Evolutionary conservation across 2,797 vertebrate species (phyloP), one percentile per base, ranked within the genome.

Genomic region (Aphelocoma californica): DNA sequence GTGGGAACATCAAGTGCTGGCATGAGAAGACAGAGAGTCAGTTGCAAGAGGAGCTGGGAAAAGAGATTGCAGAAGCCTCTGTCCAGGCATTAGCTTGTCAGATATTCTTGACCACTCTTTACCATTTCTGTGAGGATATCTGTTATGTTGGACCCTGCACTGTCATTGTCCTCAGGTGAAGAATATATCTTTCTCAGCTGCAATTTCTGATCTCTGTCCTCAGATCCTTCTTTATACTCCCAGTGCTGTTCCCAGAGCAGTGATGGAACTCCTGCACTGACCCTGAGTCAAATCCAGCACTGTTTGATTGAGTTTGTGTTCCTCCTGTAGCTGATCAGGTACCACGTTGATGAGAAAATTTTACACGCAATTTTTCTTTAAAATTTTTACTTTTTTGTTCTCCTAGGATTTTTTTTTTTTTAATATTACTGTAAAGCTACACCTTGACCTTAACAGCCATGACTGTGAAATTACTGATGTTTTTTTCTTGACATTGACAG

Each of bases 401-500:
- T 42, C 5, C 8, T 45, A 34, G 12, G 5, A 2, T 17, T 23
- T 14, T 38, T 25, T 38, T 25, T 89, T 73, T 70, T 75, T 19
- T 4, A 77, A 10, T 64, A 51, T 87, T 79, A 25, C 8, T n/a
- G 4, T 67, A 18, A 81, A 44, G 6, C 56, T 75, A 31, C 16
- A n/a, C 10, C 10, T 64, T 66, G 23, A 57, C 16, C 24, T 86
- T 69, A 81, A 66, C 8, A 83, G 6, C 4, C 18, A 32, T 34
- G 29, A 45, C 10, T 54, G 25, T 57, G 36, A 64, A 88, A 65
- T 10, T 51, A n/a, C 31, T 44, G 34, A 31, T 31, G 26, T 60
- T 40, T 40, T 92, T 70, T 64, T 18, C 12, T 44, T 3, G 1
- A 32, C 5, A 15, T 47, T 0, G 0, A 12, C 25, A 36, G 4